Conservation (phyloP, 1,140 invertebrate species). For the Drosophila yakuba region DNA sequence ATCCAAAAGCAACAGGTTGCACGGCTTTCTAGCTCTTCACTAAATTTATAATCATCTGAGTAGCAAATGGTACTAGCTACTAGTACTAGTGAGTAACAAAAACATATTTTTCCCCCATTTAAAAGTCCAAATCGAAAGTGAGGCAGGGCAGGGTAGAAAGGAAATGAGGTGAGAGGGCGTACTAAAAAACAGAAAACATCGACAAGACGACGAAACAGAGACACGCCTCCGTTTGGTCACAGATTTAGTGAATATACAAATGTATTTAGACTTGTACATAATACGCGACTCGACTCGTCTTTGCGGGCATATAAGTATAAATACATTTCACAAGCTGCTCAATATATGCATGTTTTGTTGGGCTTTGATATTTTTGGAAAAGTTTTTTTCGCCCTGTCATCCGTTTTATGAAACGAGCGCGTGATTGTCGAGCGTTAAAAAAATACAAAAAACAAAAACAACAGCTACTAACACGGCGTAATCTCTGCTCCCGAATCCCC, state of each 20-base stretch:
- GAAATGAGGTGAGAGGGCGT: slow-evolving; percentile 16
- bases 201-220: slow-evolving; percentile 1
- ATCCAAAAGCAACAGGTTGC: slow-evolving; percentile 9
- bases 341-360: slow-evolving; percentile 39
- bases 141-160: slow-evolving; percentile 28
- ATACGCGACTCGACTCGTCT: no score
- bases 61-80: neutral
- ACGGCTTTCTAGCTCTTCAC: neutral
- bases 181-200: neutral
- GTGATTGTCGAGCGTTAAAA: slow-evolving; percentile 55
- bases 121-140: neutral
- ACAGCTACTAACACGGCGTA: slow-evolving; percentile 18
- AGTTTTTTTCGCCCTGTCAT: slow-evolving; percentile 38
- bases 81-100: no score
- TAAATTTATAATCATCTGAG: neutral
- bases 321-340: slow-evolving; percentile 20
- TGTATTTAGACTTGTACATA: slow-evolving; percentile 1
- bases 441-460: slow-evolving; percentile 11
- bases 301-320: slow-evolving; percentile 3
- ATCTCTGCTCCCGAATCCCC: slow-evolving; percentile 31
- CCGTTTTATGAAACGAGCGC: slow-evolving; percentile 54
- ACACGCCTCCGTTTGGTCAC: slow-evolving; percentile 43
- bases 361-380: slow-evolving; percentile 68
- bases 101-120: neutral
- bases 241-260: slow-evolving; percentile 18